A percentile compares a stretch with the other conserved stretches of the same genome.
These are phyloP conservation scores for Ahaetulla prasina DNA, from an alignment of 2,113 vertebrate genomes.

Conservation along the genomic window DNA sequence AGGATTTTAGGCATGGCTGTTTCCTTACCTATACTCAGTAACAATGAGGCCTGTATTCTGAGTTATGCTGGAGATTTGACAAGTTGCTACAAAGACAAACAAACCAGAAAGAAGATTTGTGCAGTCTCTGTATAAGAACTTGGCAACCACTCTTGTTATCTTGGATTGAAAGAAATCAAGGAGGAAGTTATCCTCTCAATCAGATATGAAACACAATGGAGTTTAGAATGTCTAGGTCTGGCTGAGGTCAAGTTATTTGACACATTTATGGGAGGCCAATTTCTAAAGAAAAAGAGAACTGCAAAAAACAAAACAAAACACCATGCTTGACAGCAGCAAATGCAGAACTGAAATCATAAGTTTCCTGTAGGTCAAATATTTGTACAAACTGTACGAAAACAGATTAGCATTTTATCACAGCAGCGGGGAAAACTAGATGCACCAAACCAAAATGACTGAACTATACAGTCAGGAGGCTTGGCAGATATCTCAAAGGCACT, in stretches of 20 bases:
- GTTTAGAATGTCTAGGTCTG: not conserved
- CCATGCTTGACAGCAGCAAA: not conserved
- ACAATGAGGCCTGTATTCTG: not conserved
- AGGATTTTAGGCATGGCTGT: not conserved
- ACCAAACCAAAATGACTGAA: not conserved
- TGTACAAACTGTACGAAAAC: not conserved
- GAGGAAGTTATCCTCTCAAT: not conserved
- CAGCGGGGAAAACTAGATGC: not conserved
- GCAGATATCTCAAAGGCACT: not conserved
- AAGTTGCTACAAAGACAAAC: not conserved
- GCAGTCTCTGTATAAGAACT: not conserved
- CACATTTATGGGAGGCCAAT: not conserved
- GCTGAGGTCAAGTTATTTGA: not conserved
- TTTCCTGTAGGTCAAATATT: not conserved
- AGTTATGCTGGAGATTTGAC: not conserved
- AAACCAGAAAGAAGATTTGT: not conserved
- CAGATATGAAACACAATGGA: not conserved
- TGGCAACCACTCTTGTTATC: not conserved
- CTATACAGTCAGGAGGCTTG: not conserved
- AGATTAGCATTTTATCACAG: not conserved
- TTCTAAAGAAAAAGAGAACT: not conserved
- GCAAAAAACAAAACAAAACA: not conserved
- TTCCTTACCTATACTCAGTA: not conserved
- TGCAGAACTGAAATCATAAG: not conserved
- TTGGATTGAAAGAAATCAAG: not conserved